Conservation (phyloP, 1,140 invertebrate genomes). For the Ips typographus region DNA sequence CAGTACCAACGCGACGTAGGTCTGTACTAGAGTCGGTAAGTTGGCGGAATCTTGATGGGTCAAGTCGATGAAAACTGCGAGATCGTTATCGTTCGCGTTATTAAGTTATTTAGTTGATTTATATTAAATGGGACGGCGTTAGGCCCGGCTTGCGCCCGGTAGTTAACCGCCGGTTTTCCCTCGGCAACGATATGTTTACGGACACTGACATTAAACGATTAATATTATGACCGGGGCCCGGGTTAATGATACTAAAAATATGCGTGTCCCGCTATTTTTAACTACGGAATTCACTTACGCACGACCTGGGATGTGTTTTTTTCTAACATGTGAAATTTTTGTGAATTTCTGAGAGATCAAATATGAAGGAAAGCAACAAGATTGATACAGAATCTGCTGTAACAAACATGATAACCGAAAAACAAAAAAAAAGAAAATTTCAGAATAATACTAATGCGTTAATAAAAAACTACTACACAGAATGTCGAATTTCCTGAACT, state of each 20-base stretch:
- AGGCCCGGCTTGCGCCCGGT: background rate
- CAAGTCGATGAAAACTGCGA: conserved; percentile 6
- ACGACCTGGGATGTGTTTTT: background rate
- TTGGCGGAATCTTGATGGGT: conserved; percentile 10
- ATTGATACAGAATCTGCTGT: too few relatives aligned
- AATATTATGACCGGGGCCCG: conserved; percentile 10
- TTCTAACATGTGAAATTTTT: too few relatives aligned
- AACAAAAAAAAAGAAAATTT: too few relatives aligned
- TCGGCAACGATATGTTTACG: background rate
- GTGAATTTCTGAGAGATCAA: too few relatives aligned
- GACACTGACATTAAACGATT: conserved; percentile 14
- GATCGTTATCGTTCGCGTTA: conserved; percentile 6
- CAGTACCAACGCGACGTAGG: background rate
- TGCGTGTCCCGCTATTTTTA: conserved; percentile 2
- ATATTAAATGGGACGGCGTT: background rate
- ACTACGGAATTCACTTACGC: background rate
- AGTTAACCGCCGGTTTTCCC: conserved; percentile 1
- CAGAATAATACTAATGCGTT: too few relatives aligned
- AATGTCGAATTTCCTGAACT: too few relatives aligned
- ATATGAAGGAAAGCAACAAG: too few relatives aligned
- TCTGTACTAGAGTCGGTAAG: background rate
- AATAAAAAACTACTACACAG: too few relatives aligned
- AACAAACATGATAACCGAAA: too few relatives aligned
- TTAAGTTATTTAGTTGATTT: conserved; percentile 20
- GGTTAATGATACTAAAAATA: conserved; percentile 6